phyloP scores from a whole-genome alignment of 2,888 invertebrate species.

The Tortrix viridana region DNA sequence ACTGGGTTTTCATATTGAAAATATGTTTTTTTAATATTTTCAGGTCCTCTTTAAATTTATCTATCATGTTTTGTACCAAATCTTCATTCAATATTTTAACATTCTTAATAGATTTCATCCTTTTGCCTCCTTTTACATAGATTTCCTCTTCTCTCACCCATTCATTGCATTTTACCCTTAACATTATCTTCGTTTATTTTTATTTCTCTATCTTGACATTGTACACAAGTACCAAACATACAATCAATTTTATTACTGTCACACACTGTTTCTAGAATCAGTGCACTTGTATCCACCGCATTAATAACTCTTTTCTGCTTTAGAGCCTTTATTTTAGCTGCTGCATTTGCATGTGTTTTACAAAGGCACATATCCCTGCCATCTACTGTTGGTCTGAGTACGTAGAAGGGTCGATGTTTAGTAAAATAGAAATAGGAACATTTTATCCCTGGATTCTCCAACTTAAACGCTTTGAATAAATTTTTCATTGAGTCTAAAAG shows the following conservation, averaged over 20 bases:
- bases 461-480: constrained; percentile 21
- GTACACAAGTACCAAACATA: constrained; percentile 35
- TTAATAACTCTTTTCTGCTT: no score
- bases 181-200: constrained; percentile 21
- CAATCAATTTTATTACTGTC: constrained; percentile 30
- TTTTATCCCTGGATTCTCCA: constrained; percentile 17
- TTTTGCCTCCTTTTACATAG: constrained; percentile 36
- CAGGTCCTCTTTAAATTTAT: constrained; percentile 38
- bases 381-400: constrained; percentile 34
- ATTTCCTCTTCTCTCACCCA: constrained; percentile 39
- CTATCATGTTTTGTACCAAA: constrained; percentile 17
- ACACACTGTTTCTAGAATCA: constrained; percentile 34
- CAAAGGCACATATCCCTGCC: constrained; percentile 37
- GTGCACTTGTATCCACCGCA: constrained; percentile 8
- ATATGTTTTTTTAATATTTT: constrained; percentile 38
- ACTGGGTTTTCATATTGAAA: constrained; percentile 40
- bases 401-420: constrained; percentile 36
- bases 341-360: constrained; percentile 26
- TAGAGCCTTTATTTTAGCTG: constrained; percentile 8
- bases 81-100: constrained; percentile 34
- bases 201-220: constrained; percentile 30
- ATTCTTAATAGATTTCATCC: constrained; percentile 37
- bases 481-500: constrained; percentile 23
- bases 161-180: constrained; percentile 37
- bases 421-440: constrained; percentile 16